Percentiles rank a stretch among this genome's conserved stretches.
Evolutionary conservation across 1,140 invertebrate species (phyloP).

Genomic region (Brachionus rubens): DNA sequence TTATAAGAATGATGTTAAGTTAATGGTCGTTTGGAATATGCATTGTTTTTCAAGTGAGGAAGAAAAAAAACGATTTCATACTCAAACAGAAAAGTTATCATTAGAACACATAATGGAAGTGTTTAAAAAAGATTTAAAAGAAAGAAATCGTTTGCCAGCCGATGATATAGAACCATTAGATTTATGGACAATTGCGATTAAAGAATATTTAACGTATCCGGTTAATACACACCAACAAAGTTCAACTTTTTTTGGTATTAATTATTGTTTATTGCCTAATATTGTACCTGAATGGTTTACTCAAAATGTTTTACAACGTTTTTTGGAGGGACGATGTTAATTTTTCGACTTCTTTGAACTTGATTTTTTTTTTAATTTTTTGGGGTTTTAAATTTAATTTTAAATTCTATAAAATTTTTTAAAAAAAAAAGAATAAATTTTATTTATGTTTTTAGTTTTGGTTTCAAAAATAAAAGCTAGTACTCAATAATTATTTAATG

Average conservation of each 20-base stretch:
- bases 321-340: conserved; percentile 14
- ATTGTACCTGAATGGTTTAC: conserved; percentile 17
- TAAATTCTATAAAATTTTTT: not conserved
- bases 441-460: no score
- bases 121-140: conserved; percentile 24
- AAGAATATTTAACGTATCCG: conserved; percentile 39
- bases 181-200: conserved; percentile 31
- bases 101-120: conserved; percentile 16
- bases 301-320: conserved; percentile 6
- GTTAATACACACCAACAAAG: conserved; percentile 32
- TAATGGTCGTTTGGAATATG: conserved; percentile 43
- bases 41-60: conserved; percentile 37
- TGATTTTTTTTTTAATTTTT: no score
- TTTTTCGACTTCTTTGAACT: not conserved
- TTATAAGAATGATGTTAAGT: conserved; percentile 28
- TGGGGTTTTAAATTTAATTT: not conserved
- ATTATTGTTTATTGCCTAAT: conserved; percentile 32
- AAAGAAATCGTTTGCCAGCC: not conserved
- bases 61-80: conserved; percentile 34
- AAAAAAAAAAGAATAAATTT: no score
- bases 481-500: no score
- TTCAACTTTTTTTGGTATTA: conserved; percentile 36
- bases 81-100: not conserved
- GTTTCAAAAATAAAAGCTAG: no score
- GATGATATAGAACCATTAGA: conserved; percentile 19